Conservation (phyloP, 2,113 vertebrate genomes). For the Centrocercus urophasianus region DNA sequence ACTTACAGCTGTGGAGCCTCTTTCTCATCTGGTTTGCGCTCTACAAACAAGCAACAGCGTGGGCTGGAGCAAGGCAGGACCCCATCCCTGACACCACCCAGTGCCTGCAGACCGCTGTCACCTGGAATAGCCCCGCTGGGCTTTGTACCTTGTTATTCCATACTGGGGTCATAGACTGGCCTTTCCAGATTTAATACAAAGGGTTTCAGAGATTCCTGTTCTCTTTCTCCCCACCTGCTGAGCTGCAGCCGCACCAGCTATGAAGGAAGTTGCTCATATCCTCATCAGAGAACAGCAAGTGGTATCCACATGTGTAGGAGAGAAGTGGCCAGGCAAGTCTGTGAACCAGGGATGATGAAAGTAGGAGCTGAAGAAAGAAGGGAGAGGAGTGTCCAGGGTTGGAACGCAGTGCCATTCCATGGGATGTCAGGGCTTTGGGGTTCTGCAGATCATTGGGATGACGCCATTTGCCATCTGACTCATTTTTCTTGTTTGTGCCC, state of each 20-base stretch:
- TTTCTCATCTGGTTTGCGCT: conserved; percentile 17
- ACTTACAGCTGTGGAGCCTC: conserved; percentile 38
- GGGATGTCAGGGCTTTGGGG: not conserved
- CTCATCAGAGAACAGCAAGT: conserved; percentile 58
- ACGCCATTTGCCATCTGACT: conserved; percentile 1
- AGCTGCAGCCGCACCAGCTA: conserved; percentile 33
- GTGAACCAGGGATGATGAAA: conserved; percentile 2
- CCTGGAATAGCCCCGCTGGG: not conserved
- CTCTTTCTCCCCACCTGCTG: conserved; percentile 58
- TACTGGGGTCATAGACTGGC: conserved; percentile 17
- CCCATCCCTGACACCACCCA: rapidly evolving
- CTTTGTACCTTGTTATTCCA: conserved; percentile 8
- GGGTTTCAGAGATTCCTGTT: conserved; percentile 32
- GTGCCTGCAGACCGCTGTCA: not conserved
- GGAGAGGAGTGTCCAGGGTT: not conserved
- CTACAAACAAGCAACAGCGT: too few species aligned
- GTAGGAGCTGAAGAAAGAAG: not conserved
- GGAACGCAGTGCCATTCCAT: rapidly evolving
- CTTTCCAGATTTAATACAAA: conserved; percentile 50
- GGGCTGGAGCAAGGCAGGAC: not conserved
- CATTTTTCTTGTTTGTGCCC: conserved; percentile 30
- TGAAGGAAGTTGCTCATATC: conserved; percentile 63
- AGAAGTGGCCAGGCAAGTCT: not conserved
- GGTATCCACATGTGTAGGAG: conserved; percentile 47
- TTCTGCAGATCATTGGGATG: not conserved